These are phyloP conservation scores for Sylvia atricapilla DNA, from an alignment of 2,113 vertebrate genomes.

Conservation along the genomic window DNA sequence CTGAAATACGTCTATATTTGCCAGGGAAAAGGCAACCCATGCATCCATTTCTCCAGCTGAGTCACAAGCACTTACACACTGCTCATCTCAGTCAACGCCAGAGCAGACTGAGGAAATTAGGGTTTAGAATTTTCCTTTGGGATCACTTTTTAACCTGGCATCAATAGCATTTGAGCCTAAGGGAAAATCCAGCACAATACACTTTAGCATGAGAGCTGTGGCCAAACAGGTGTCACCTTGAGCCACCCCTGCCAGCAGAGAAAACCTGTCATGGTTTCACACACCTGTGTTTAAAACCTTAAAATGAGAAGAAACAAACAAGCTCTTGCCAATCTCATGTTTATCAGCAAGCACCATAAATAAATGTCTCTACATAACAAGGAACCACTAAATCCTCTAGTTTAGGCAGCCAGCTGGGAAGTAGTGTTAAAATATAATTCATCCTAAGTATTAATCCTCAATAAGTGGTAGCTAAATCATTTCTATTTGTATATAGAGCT, in stretches of 20 bases:
- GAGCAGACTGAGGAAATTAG: neutral
- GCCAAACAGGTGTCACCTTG: neutral
- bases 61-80: neutral
- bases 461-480: accelerated
- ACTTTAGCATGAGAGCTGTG: neutral
- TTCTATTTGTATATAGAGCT: neutral
- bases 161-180: neutral
- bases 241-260: neutral
- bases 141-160: neutral
- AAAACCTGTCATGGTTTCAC: neutral
- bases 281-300: neutral
- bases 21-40: neutral
- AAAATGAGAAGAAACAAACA: neutral
- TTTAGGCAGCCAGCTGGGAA: neutral
- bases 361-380: neutral
- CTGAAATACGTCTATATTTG: neutral
- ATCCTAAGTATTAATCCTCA: neutral
- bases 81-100: neutral
- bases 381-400: neutral
- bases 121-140: neutral
- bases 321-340: neutral
- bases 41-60: neutral
- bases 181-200: neutral
- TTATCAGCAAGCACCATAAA: neutral
- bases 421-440: neutral